Base-by-base conservation (phyloP, 2,113 vertebrate species). In the Brachypodius melanocephalos region DNA sequence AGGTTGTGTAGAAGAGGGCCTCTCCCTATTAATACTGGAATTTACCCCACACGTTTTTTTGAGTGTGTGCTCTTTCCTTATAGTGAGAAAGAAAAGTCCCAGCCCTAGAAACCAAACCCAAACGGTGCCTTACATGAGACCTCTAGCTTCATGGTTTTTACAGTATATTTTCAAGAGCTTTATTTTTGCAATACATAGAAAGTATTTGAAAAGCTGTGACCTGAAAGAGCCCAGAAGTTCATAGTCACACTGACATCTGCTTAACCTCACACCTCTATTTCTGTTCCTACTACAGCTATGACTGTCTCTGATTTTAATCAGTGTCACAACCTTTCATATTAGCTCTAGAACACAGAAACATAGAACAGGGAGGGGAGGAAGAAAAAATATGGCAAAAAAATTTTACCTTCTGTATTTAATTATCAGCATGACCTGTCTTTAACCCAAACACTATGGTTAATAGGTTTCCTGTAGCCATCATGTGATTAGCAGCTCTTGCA, bases 351-450 rank as follows among this genome's bases (percentile, higher is more conserved):
- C 72, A 62, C 0, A 80, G 59, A 93, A 85, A 83, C 67, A 43
- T 42, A 89, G 45, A 88, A 65, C 67, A 42, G 11, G 1, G 14
- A 10, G 12, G 15, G 14, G 6, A 42, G 5, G 49, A 48, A 73
- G 8, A 86, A 77, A 87, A 59, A 57, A 73, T 32, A 36, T 1
- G 32, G 38, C 31, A 69, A 89, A 85, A 75, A 72, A 46, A 12
- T 65, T 65, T 38, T 9, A 86, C 57, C 77, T 94, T 91, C 77
- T 81, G 57, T 67, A 46, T 82, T 85, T 91, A 85, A 81, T 69
- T 93, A 95, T 93, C 96, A 97, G 45, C 40, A 6, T 89, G 97
- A 98, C 98, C 95, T 17, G 62, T 94, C 94, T 74, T 69, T 95
- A 86, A 97, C 96, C 95, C 65, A 76, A 87, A 86, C 69, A 51